These are phyloP conservation scores for Lophotriccus pileatus DNA, from an alignment of 2,797 vertebrate genomes.

Conservation along the genomic window DNA sequence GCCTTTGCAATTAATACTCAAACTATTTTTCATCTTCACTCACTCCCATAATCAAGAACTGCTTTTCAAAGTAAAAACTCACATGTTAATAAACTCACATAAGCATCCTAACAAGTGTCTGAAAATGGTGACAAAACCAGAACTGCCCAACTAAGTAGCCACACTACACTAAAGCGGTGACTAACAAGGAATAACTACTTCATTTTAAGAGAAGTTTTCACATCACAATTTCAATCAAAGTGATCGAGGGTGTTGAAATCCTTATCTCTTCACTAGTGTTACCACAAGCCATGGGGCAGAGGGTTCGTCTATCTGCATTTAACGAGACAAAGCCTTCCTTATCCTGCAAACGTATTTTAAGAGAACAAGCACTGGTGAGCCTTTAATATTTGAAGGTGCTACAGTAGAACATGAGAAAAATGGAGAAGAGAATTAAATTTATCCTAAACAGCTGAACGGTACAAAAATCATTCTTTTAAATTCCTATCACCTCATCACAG, in stretches of 20 bases:
- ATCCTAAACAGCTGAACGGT: not conserved
- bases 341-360: not conserved
- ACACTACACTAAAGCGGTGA: not conserved
- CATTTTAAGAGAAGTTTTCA: not conserved
- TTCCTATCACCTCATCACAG: not conserved
- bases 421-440: not conserved
- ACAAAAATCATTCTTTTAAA: not conserved
- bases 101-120: not conserved
- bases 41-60: not conserved
- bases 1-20: not conserved
- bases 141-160: not conserved
- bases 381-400: not conserved
- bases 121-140: not conserved
- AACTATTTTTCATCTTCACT: not conserved
- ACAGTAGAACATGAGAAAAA: not conserved
- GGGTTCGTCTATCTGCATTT: not conserved
- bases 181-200: not conserved
- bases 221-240: not conserved
- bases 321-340: not conserved
- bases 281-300: not conserved
- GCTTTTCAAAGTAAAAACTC: not conserved
- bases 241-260: fast-evolving
- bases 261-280: not conserved
- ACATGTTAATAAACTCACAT: not conserved
- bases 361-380: not conserved